phyloP scores from a whole-genome alignment of 1,140 invertebrate species.

The Drosophila sulfurigaster region DNA sequence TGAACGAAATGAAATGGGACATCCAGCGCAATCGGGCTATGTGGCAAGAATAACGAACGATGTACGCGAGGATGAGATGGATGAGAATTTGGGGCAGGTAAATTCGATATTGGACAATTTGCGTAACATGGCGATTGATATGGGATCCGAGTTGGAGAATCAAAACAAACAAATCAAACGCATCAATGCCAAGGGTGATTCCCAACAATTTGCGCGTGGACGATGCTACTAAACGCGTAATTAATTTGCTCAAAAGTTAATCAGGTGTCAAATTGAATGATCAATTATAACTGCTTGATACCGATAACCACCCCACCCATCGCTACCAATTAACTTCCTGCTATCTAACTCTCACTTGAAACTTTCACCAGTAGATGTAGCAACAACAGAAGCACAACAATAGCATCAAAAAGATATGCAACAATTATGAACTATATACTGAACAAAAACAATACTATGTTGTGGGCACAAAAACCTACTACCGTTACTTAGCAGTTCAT shows the following conservation, averaged over 20 bases:
- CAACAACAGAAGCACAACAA: constrained; percentile 36
- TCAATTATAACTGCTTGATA: constrained; percentile 33
- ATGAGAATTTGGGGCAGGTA: constrained; percentile 96
- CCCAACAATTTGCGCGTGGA: constrained; percentile 91
- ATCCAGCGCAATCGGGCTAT: constrained; percentile 92
- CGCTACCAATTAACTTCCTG: constrained; percentile 16
- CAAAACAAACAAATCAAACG: constrained; percentile 98
- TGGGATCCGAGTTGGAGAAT: constrained; percentile 98
- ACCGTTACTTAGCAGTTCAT: constrained; percentile 38
- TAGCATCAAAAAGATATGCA: constrained; percentile 11
- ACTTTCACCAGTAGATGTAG: constrained; percentile 31
- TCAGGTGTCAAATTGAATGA: neutral
- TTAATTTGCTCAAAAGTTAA: constrained; percentile 89
- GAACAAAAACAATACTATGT: constrained; percentile 42
- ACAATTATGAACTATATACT: constrained; percentile 19
- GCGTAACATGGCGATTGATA: constrained; percentile 99
- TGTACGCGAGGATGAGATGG: constrained; percentile 95
- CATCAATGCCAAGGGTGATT: constrained; percentile 97
- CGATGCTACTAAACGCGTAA: constrained; percentile 90
- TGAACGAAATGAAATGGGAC: constrained; percentile 90
- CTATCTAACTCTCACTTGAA: constrained; percentile 27
- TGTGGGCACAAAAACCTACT: constrained; percentile 69
- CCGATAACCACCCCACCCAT: constrained; percentile 28
- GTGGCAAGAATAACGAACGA: constrained; percentile 97
- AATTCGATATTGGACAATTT: constrained; percentile 99